A percentile compares a stretch with the other conserved stretches of the same genome.
Conservation (phyloP, 2,888 invertebrate genomes). For the Conomelus anceps region DNA sequence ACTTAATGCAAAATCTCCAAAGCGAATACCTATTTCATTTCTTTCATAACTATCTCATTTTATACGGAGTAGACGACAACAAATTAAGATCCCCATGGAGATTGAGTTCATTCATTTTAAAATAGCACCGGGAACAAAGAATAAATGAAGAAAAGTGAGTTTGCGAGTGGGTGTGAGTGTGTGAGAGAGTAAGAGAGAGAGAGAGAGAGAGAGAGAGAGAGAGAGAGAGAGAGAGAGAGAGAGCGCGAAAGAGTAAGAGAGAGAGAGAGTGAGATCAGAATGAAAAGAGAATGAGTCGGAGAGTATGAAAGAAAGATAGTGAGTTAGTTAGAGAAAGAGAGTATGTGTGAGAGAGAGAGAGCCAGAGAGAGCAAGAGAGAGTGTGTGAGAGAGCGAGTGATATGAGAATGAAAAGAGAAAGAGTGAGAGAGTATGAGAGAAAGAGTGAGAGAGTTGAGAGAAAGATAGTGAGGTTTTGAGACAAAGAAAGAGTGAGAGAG, state of each 20-base stretch:
- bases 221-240: not conserved
- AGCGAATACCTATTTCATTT: not conserved
- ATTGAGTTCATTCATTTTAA: not conserved
- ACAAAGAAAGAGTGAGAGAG: not conserved
- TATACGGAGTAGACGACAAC: not conserved
- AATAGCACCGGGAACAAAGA: not conserved
- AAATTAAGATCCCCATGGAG: not conserved
- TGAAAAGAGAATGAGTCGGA: not conserved
- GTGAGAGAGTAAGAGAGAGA: not conserved
- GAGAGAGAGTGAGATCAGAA: not conserved
- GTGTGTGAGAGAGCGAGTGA: not conserved
- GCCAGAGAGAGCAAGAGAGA: not conserved
- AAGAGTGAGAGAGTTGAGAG: not conserved
- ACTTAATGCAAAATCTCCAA: not conserved
- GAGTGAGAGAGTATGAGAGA: not conserved
- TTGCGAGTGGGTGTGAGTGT: not conserved
- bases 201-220: not conserved
- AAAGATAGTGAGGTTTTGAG: not conserved
- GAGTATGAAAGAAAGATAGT: not conserved
- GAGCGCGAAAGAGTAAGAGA: not conserved
- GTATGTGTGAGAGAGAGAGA: not conserved
- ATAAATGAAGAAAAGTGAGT: not conserved
- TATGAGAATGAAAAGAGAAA: not conserved
- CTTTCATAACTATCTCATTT: not conserved
- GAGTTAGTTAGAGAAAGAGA: not conserved